Percentiles rank a stretch among this genome's conserved stretches.
phyloP scores from a whole-genome alignment of 2,113 vertebrate species.

The Ctenodactylus gundi region DNA sequence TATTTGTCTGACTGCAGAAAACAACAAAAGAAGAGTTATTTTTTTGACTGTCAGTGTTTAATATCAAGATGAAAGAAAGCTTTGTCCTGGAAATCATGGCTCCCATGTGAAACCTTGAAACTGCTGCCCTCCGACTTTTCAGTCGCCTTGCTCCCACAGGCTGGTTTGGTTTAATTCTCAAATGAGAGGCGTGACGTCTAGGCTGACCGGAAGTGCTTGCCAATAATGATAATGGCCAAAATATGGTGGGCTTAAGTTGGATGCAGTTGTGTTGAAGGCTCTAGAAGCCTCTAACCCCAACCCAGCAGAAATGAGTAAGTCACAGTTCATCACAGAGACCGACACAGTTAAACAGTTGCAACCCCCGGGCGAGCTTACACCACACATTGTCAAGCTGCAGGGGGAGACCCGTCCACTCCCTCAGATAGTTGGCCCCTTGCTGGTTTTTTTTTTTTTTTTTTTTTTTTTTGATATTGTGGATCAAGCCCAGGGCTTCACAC shows the following conservation, averaged over 20 bases:
- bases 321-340: neutral
- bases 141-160: neutral
- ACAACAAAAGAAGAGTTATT: slow-evolving; percentile 63
- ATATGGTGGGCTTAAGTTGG: too few species aligned
- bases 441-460: too few species aligned
- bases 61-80: slow-evolving; percentile 53
- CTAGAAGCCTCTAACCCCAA: neutral
- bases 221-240: too few species aligned
- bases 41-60: slow-evolving; percentile 49
- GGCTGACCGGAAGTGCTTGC: neutral
- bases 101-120: slow-evolving; percentile 11
- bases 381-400: neutral
- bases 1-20: slow-evolving; percentile 91
- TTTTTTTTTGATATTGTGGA: too few species aligned
- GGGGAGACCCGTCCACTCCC: neutral
- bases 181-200: neutral
- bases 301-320: neutral
- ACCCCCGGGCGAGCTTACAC: too few species aligned
- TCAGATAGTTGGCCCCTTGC: too few species aligned
- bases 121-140: neutral
- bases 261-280: too few species aligned
- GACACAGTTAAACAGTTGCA: neutral
- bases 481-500: too few species aligned
- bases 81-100: neutral
- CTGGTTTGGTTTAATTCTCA: neutral